phyloP scores from a whole-genome alignment of 2,113 vertebrate species.

The Pachycephala philippinensis region DNA sequence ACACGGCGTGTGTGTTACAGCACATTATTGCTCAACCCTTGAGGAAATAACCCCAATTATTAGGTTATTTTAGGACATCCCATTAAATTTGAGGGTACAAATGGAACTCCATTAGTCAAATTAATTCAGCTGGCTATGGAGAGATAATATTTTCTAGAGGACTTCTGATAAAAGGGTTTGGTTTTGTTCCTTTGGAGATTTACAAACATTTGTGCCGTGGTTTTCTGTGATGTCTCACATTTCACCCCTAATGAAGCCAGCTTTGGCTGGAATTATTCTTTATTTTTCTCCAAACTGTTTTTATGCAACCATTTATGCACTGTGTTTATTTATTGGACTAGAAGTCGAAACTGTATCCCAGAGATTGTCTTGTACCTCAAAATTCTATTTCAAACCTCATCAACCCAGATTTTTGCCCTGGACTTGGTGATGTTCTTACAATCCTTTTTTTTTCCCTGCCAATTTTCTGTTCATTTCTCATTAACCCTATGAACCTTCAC shows the following conservation, averaged over 20 bases:
- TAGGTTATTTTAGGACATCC: neutral
- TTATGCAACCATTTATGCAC: neutral
- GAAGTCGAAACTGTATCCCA: neutral
- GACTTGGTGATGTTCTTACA: neutral
- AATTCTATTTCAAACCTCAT: neutral
- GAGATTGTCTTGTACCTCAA: neutral
- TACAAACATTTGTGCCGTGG: neutral
- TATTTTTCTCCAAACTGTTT: neutral
- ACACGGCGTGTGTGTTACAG: neutral
- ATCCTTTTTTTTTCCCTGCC: neutral
- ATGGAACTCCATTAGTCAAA: neutral
- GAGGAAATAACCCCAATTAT: neutral
- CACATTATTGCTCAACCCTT: neutral
- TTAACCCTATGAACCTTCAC: neutral
- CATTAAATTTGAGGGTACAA: neutral
- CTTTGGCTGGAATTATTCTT: neutral
- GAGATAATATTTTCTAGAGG: neutral
- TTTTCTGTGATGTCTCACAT: neutral
- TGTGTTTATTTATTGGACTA: neutral
- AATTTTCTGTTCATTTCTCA: neutral
- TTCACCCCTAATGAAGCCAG: neutral
- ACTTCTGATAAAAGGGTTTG: neutral
- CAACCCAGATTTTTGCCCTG: neutral
- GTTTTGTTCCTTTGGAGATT: neutral
- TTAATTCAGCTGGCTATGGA: neutral